Evolutionary conservation across 2,113 vertebrate species (phyloP).

Genomic region (Colius striatus): DNA sequence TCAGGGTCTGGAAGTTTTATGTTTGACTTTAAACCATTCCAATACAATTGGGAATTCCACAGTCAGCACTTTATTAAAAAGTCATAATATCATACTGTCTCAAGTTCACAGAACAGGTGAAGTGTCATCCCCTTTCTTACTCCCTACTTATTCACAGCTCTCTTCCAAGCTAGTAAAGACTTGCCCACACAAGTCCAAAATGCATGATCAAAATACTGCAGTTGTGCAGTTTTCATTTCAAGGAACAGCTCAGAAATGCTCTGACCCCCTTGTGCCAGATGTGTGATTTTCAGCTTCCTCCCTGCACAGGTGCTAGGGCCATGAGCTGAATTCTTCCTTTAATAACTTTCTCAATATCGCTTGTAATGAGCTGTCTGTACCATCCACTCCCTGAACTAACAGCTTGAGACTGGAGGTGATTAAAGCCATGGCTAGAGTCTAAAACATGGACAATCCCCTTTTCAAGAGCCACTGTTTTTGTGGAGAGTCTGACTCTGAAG

Average conservation of each 20-base stretch:
- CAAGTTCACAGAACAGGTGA: neutral
- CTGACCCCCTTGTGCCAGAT: neutral
- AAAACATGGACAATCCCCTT: neutral
- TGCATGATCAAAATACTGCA: neutral
- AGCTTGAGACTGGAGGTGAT: neutral
- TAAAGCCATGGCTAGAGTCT: neutral
- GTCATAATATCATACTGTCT: neutral
- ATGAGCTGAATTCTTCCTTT: neutral
- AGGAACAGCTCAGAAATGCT: neutral
- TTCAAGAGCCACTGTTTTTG: neutral
- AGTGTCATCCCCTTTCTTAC: neutral
- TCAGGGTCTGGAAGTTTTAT: neutral
- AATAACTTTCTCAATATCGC: neutral
- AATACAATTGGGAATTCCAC: neutral
- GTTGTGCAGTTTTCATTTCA: neutral
- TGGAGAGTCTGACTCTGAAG: neutral
- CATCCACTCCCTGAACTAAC: neutral
- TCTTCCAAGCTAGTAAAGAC: neutral
- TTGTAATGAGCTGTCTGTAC: neutral
- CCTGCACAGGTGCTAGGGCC: neutral
- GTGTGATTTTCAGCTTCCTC: neutral
- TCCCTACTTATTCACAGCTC: neutral
- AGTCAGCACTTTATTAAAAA: neutral
- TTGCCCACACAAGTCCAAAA: neutral
- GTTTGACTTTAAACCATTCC: neutral